A percentile compares a stretch with the other conserved stretches of the same genome.
Evolutionary conservation across 1,140 invertebrate species (phyloP).

Genomic region (Scaptomyza montana): DNA sequence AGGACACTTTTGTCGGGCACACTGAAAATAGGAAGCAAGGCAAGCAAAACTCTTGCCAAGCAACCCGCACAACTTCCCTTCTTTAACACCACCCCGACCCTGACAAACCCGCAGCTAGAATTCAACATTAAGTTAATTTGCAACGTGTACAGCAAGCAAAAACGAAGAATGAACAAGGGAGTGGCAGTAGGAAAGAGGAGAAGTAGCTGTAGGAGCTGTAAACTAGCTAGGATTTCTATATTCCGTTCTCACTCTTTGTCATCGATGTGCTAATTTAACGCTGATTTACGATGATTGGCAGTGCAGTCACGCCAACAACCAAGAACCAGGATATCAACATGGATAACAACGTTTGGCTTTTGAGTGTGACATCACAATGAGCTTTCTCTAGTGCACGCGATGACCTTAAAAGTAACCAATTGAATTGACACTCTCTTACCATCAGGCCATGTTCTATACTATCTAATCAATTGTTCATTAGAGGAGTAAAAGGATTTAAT

Average conservation of each 20-base stretch:
- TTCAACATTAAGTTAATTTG: constrained; percentile 77
- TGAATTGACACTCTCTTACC: constrained; percentile 49
- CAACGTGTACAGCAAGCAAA: constrained; percentile 67
- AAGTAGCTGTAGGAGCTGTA: background rate
- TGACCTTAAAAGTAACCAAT: constrained; percentile 60
- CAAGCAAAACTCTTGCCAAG: constrained; percentile 69
- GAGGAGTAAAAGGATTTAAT: constrained; percentile 12
- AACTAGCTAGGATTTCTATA: too few relatives aligned
- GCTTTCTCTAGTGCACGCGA: constrained; percentile 38
- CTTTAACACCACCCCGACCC: background rate
- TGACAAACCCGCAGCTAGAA: constrained; percentile 26
- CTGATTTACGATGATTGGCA: constrained; percentile 72
- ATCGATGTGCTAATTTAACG: constrained; percentile 73
- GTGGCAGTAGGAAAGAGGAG: too few relatives aligned
- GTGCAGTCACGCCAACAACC: constrained; percentile 59
- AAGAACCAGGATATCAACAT: background rate
- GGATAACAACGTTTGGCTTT: background rate
- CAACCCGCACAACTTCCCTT: constrained; percentile 4
- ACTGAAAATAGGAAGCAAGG: constrained; percentile 63
- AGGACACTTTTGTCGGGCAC: constrained; percentile 70
- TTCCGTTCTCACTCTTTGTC: constrained; percentile 5
- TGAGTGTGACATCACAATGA: constrained; percentile 71
- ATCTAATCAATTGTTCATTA: constrained; percentile 23
- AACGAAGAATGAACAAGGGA: background rate
- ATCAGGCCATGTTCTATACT: background rate